Conservation (phyloP, 2,888 invertebrate species). For the Drosophila prostipennis region DNA sequence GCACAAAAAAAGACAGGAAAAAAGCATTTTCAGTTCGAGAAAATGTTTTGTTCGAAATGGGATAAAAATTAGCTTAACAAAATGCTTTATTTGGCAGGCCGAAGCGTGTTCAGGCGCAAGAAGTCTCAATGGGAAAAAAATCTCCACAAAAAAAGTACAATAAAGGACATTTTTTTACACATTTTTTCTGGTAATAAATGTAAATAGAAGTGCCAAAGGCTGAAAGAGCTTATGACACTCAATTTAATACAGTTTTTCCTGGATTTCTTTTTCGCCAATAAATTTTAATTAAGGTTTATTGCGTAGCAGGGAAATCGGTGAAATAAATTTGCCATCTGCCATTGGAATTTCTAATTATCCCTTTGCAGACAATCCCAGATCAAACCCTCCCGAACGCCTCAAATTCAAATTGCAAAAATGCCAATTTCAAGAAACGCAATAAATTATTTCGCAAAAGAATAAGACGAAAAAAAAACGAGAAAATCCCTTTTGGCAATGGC, state of each 20-base stretch:
- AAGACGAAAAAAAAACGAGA: slow-evolving; percentile 37
- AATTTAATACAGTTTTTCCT: slow-evolving; percentile 61
- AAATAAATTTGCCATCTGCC: slow-evolving; percentile 18
- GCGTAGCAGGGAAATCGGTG: slow-evolving; percentile 45
- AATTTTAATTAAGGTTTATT: slow-evolving; percentile 51
- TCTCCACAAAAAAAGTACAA: slow-evolving; percentile 22
- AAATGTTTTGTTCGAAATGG: slow-evolving; percentile 74
- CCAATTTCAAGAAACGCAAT: slow-evolving; percentile 62
- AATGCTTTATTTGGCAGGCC: slow-evolving; percentile 73
- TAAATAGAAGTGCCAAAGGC: slow-evolving; percentile 47
- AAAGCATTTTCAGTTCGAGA: slow-evolving; percentile 34
- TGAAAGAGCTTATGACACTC: slow-evolving; percentile 77
- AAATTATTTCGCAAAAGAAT: slow-evolving; percentile 72
- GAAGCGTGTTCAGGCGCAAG: slow-evolving; percentile 73
- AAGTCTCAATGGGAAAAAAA: slow-evolving; percentile 48
- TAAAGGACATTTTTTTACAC: slow-evolving; percentile 18
- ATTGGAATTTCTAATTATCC: slow-evolving; percentile 24
- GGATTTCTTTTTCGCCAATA: slow-evolving; percentile 18
- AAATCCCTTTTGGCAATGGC: slow-evolving; percentile 37
- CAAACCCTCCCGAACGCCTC: slow-evolving; percentile 67
- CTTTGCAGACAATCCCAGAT: slow-evolving; percentile 44
- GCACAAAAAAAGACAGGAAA: slow-evolving; percentile 44
- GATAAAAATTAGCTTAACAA: slow-evolving; percentile 78
- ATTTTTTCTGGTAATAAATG: slow-evolving; percentile 52
- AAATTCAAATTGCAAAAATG: slow-evolving; percentile 71